Conservation (phyloP, 2,888 invertebrate genomes). For the Cataglyphis rosenhaueri region DNA sequence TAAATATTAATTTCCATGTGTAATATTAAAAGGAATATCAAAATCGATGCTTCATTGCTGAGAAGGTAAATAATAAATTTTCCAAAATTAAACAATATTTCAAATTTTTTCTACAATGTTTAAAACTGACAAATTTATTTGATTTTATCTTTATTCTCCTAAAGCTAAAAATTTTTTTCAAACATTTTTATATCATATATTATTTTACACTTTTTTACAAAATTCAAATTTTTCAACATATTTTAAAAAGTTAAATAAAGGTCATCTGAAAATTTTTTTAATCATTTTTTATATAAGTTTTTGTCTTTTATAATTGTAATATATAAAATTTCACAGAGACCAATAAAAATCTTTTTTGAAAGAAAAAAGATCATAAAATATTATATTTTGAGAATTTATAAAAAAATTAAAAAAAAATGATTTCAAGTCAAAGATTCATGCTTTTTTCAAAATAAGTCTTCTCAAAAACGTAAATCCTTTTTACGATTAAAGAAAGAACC, state of each 20-base stretch:
- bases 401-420: too few species aligned
- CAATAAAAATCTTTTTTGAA: background rate
- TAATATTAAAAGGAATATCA: background rate
- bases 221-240: background rate
- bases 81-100: background rate
- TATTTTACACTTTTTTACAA: background rate
- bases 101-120: background rate
- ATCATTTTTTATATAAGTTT: background rate
- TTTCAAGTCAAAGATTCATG: background rate
- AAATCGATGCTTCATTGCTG: background rate
- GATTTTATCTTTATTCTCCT: background rate
- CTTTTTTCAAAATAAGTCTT: background rate
- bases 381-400: background rate
- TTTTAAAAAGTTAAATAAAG: background rate
- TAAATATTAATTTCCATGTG: background rate
- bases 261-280: background rate
- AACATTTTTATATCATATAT: background rate
- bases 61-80: background rate
- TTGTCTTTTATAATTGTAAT: background rate
- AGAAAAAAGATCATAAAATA: background rate
- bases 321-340: conserved; percentile 12
- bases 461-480: background rate
- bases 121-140: background rate
- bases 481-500: conserved; percentile 18
- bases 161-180: background rate